Base-by-base conservation (phyloP, 2,888 invertebrate species). In the Ernsta delagoae region DNA sequence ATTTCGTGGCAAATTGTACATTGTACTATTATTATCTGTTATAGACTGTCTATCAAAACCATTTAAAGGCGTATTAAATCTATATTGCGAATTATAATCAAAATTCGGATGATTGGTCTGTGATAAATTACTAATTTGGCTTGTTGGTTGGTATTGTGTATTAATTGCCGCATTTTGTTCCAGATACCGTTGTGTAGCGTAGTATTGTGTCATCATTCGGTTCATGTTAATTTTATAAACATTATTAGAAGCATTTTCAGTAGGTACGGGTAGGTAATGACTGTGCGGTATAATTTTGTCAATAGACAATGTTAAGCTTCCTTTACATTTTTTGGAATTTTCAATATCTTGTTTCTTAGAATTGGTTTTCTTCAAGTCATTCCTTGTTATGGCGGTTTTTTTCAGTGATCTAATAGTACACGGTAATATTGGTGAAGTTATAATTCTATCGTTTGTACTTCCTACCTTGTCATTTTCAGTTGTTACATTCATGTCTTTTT, bases 281-380 rank as follows among this genome's bases (percentile, higher is more conserved):
- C 59, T 70, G 60, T 72, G 72, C 6, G 73, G 73, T 59, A 74
- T 72, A 54, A 69, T 9, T 67, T 53, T 54, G 8, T 67, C 45
- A 16, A 16, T 12, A 16, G 59, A 56, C 31, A 50, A 62, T 60
- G 65, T 45, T 11, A 61, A 12, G 34, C 71, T 64, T 41, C 11
- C 6, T 1, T 6, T 16, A 16, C 50, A 50, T 16, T 54, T 11
- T 4, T 7, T 1, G 31, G 11, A 34, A 34, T 5, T 54, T 34
- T 54, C 34, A 7, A 34, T 11, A 54, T 54, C 11, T 9, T 34
- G 24, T 9, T 31, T 34, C 31, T 34, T 31, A 8, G 16, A 0
- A 16, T 3, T 16, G 8, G 4, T 24, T 24, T 24, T 4, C n/a
- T 56, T n/a, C 9, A 56, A 34, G 5, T 34, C 16, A 56, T 56